Base-by-base conservation (phyloP, 2,888 invertebrate genomes). In the Ptilodon capucinus region DNA sequence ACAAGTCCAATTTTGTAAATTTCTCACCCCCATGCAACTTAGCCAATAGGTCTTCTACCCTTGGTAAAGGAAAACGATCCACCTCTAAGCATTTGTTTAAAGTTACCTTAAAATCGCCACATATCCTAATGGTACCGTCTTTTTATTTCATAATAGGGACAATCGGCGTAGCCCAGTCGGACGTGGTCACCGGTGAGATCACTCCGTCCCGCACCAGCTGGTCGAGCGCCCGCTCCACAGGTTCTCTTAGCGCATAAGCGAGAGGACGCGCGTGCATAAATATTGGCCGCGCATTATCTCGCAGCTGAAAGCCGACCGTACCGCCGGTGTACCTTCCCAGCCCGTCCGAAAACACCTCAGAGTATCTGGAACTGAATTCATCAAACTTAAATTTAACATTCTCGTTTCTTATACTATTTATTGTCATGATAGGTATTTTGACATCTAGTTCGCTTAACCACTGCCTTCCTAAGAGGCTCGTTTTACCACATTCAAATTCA, bases 201-300 rank as follows among this genome's bases (percentile, higher is more conserved):
- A 43, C 35, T 14, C 43, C 35, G 36, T 43, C 43, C 9, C 16
- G 21, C 11, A 36, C 35, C 9, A 21, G 43, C 25, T 43, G 43
- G 2, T 34, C 35, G 14, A 23, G 23, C 25, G 30, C 45, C 1
- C 45, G 45, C 40, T 32, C 34, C 38, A 59, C 61, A n/a, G 57
- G 60, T 40, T 48, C 54, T 39, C 61, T 53, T 47, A 57, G 50
- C 38, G 60, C 62, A 46, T 54, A 62, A 18, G 61, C 53, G 36
- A 57, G 51, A 21, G 59, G 56, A 8, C 48, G 51, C 46, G 39
- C 44, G 41, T 52, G 42, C 34, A 42, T 17, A 23, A 34, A 42
- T 23, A 30, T n/a, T 17, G 41, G 30, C 32, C 32, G 41, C 18
- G 41, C 42, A 1, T 14, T 34, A 18, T 30, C 14, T 8, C 19